Conservation (phyloP, 2,888 invertebrate genomes). For the Drosophila rubida region DNA sequence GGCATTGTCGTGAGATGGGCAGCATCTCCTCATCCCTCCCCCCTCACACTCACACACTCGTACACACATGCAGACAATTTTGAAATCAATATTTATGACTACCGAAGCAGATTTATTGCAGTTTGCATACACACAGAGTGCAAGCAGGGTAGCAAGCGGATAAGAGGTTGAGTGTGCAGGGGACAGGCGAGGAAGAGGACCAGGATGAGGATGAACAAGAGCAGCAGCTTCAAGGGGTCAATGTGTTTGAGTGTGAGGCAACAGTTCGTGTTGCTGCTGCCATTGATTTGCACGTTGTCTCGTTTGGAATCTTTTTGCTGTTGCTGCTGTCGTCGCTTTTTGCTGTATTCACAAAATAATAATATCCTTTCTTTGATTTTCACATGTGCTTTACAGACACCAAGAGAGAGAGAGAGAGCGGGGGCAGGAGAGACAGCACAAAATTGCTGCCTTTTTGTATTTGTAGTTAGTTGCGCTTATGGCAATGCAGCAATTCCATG, state of each 20-base stretch:
- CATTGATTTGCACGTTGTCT: slow-evolving; percentile 67
- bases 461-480: slow-evolving; percentile 63
- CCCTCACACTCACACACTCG: slow-evolving; percentile 19
- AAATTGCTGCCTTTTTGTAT: slow-evolving; percentile 35
- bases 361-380: slow-evolving; percentile 69
- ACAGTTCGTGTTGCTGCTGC: slow-evolving; percentile 37
- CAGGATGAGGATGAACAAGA: neutral
- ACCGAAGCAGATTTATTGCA: slow-evolving; percentile 75
- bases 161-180: neutral
- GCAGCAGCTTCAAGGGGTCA: neutral
- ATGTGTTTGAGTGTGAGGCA: slow-evolving; percentile 8
- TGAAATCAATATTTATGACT: slow-evolving; percentile 79
- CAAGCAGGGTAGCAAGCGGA: neutral
- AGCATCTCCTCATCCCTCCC: slow-evolving; percentile 21
- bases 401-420: neutral
- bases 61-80: slow-evolving; percentile 64
- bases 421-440: neutral
- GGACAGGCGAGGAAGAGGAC: neutral
- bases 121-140: slow-evolving; percentile 36
- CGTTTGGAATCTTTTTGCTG: slow-evolving; percentile 34
- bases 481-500: slow-evolving; percentile 69
- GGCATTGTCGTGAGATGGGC: slow-evolving; percentile 8
- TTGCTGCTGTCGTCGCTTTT: slow-evolving; percentile 41
- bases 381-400: slow-evolving; percentile 29
- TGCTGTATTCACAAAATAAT: slow-evolving; percentile 74